A percentile compares a stretch with the other conserved stretches of the same genome.
phyloP scores from a whole-genome alignment of 2,888 invertebrate genomes.

The Lycocerus yunnanus region DNA sequence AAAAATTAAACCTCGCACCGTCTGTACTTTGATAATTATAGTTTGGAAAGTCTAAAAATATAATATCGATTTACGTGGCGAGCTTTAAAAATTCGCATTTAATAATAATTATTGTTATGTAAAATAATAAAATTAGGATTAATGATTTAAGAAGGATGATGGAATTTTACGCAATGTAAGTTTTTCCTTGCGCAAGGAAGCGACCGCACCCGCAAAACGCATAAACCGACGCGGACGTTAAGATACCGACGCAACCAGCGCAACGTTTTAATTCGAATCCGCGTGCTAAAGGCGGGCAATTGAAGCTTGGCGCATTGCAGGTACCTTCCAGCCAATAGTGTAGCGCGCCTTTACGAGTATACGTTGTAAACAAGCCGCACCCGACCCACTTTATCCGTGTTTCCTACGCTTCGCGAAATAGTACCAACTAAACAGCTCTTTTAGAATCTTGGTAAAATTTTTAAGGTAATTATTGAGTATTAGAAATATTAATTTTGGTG shows the following conservation, averaged over 20 bases:
- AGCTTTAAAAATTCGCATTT: background rate
- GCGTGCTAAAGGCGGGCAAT: constrained; percentile 50
- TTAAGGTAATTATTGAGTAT: background rate
- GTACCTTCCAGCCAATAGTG: constrained; percentile 80
- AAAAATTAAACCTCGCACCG: background rate
- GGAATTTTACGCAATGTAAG: constrained; percentile 23
- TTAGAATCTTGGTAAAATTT: background rate
- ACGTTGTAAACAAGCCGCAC: constrained; percentile 76
- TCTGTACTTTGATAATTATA: background rate
- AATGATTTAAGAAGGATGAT: constrained; percentile 17
- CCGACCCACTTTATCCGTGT: constrained; percentile 61
- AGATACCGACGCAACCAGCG: constrained; percentile 43
- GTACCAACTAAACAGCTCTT: constrained; percentile 51
- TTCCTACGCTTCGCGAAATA: constrained; percentile 66
- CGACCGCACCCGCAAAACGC: constrained; percentile 53
- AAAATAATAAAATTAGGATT: constrained; percentile 4
- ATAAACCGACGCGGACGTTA: constrained; percentile 39
- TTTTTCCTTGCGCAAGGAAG: constrained; percentile 31
- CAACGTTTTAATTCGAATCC: constrained; percentile 39
- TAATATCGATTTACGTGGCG: background rate
- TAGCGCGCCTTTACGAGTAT: constrained; percentile 62
- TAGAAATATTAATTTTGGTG: background rate
- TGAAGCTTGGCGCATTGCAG: constrained; percentile 81
- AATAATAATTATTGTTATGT: background rate
- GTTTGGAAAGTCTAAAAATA: background rate